Evolutionary conservation across 2,113 vertebrate genomes (phyloP).

Genomic region (Tupaia chinensis): DNA sequence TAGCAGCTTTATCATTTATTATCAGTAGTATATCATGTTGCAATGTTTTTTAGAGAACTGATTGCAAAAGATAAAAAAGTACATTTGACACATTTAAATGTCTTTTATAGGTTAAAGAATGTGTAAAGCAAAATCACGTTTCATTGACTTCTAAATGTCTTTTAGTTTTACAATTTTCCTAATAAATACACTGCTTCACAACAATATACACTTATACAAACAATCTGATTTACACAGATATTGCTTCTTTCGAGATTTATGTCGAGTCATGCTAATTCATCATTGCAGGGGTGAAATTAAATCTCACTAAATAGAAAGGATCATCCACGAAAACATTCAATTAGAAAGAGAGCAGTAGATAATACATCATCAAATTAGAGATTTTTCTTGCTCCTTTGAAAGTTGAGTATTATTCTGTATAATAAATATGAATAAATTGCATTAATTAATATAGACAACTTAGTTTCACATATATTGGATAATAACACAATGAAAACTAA

Average conservation of each 20-base stretch:
- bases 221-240: constrained; percentile 46
- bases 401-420: not conserved
- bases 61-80: not conserved
- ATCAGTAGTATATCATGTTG: not conserved
- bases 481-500: not conserved
- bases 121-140: not conserved
- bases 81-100: constrained; percentile 46
- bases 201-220: not conserved
- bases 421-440: not conserved
- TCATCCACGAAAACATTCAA: constrained; percentile 58
- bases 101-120: constrained; percentile 10
- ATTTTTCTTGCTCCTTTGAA: constrained; percentile 43
- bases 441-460: not conserved
- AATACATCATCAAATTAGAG: constrained; percentile 41
- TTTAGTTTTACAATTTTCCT: not conserved
- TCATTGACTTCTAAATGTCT: constrained; percentile 43
- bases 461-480: not conserved
- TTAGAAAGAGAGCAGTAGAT: constrained; percentile 41
- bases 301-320: constrained; percentile 47
- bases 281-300: constrained; percentile 46
- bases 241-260: constrained; percentile 60
- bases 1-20: constrained; percentile 8
- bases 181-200: not conserved
- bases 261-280: constrained; percentile 55
- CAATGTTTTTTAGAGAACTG: not conserved